Evolutionary conservation across 37 sponge, comb jelly and placozoan genomes (phyloP).

Genomic region (Amphimedon queenslandica): DNA sequence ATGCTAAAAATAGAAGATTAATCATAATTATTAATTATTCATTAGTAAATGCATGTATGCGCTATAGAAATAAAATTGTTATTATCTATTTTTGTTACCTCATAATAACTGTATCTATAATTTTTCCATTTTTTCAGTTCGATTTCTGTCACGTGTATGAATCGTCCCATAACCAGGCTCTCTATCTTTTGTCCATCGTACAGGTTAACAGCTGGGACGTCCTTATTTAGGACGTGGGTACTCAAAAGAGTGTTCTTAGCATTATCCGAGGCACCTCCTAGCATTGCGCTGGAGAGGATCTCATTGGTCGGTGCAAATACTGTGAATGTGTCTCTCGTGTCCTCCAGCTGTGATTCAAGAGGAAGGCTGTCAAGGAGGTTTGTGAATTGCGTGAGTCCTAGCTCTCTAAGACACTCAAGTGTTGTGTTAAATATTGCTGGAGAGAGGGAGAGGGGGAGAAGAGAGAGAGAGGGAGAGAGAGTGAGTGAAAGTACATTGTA

Average conservation of each 20-base stretch:
- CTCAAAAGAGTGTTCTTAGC: neutral
- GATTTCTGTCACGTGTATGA: constrained; percentile 21
- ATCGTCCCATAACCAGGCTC: neutral
- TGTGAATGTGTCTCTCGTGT: neutral
- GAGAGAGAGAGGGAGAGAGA: too few species aligned
- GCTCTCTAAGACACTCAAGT: constrained; percentile 15
- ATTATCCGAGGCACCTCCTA: neutral
- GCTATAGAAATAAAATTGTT: too few species aligned
- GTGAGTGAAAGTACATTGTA: too few species aligned
- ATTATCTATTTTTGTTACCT: neutral
- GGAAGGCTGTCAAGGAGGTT: neutral
- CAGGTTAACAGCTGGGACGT: neutral
- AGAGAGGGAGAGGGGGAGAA: too few species aligned
- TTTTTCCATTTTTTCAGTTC: neutral
- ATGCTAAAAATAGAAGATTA: neutral
- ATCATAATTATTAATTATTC: neutral
- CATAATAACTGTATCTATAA: neutral
- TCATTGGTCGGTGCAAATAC: constrained; percentile 39
- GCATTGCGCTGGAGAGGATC: neutral
- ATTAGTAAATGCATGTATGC: neutral
- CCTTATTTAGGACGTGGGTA: neutral
- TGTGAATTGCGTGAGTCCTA: neutral
- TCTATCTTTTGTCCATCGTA: neutral
- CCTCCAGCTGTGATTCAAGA: constrained; percentile 7
- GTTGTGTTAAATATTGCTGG: too few species aligned